A percentile compares a stretch with the other conserved stretches of the same genome.
These are phyloP conservation scores for Chelonia mydas DNA, from an alignment of 2,797 vertebrate genomes.

Conservation along the genomic window DNA sequence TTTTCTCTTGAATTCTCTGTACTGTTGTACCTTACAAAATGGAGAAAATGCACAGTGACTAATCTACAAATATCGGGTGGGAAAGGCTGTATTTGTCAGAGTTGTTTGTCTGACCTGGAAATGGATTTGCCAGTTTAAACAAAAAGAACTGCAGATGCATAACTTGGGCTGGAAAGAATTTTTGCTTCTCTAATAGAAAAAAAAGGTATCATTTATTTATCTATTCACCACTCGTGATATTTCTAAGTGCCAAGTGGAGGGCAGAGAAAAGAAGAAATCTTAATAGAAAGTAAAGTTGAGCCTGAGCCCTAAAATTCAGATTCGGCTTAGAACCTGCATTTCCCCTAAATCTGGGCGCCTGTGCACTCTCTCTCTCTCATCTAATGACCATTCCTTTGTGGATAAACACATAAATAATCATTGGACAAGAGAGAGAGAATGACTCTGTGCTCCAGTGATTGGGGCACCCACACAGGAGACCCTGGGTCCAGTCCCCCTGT, in stretches of 20 bases:
- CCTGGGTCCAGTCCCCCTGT: no score
- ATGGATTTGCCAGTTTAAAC: constrained; percentile 9
- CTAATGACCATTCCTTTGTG: background rate
- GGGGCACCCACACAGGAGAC: no score
- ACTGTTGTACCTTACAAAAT: constrained; percentile 16
- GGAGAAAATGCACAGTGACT: constrained; percentile 14
- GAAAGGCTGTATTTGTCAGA: constrained; percentile 16
- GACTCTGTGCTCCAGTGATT: background rate
- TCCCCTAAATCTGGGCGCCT: background rate
- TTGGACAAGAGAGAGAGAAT: background rate
- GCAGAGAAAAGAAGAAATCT: background rate
- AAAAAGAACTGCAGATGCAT: constrained; percentile 24
- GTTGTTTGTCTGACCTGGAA: constrained; percentile 45
- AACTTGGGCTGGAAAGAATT: background rate
- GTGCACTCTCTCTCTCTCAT: background rate
- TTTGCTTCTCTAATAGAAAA: background rate
- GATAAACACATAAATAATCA: background rate
- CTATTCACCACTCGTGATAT: background rate
- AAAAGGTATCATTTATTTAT: background rate
- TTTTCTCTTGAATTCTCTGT: constrained; percentile 38
- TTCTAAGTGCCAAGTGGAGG: background rate
- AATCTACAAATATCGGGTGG: background rate
- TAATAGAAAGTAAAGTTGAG: background rate
- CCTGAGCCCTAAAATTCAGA: background rate
- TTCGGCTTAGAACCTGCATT: background rate